A percentile compares a stretch with the other conserved stretches of the same genome.
Conservation (phyloP, 2,797 vertebrate genomes). For the Lagodon rhomboides region DNA sequence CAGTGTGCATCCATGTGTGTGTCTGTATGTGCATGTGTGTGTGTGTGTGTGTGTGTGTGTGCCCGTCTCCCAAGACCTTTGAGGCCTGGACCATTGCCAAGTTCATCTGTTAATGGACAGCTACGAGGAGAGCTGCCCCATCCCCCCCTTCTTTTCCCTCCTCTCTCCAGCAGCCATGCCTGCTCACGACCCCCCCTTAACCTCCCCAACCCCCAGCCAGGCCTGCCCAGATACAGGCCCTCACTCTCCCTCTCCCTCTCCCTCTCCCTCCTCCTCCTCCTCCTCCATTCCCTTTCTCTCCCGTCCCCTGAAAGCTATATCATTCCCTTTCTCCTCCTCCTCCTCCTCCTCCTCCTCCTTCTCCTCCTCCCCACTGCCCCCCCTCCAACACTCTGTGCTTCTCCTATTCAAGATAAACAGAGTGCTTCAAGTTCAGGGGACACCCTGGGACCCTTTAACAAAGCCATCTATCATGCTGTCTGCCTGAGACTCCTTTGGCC, state of each 20-base stretch:
- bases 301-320: conserved; percentile 78
- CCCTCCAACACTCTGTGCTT: conserved; percentile 91
- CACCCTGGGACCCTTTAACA: conserved; percentile 96
- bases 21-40: conserved; percentile 6
- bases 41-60: conserved; percentile 52
- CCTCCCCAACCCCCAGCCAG: conserved; percentile 80
- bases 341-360: conserved; percentile 32
- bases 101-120: conserved; percentile 99
- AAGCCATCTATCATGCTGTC: conserved; percentile 90
- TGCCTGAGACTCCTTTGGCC: conserved; percentile 83
- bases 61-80: conserved; percentile 91
- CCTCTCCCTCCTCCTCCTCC: conserved; percentile 61
- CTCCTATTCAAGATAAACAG: conserved; percentile 99
- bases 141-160: conserved; percentile 47
- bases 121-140: conserved; percentile 78
- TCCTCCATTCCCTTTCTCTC: conserved; percentile 64
- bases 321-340: conserved; percentile 73
- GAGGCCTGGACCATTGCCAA: conserved; percentile 95
- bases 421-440: conserved; percentile 99
- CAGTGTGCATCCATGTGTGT: conserved; percentile 57
- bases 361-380: conserved; percentile 59
- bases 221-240: conserved; percentile 80
- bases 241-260: conserved; percentile 62
- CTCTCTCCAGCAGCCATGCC: conserved; percentile 71
- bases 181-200: conserved; percentile 79